A percentile compares a stretch with the other conserved stretches of the same genome.
Conservation (phyloP, 2,888 invertebrate genomes). For the Diarsia dahlii region DNA sequence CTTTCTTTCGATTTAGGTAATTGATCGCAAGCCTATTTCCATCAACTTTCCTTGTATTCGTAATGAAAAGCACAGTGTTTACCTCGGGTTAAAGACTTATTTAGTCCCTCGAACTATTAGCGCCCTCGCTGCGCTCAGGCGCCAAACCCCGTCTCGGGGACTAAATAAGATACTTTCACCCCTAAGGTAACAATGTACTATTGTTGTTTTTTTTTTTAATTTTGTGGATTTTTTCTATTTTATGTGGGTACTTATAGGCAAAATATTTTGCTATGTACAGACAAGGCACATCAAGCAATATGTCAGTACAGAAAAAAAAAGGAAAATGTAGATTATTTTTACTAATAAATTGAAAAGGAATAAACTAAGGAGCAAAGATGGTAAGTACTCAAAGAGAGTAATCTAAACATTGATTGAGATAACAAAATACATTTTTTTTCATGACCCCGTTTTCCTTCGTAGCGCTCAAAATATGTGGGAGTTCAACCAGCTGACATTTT, state of each 20-base stretch:
- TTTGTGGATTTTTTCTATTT: not conserved
- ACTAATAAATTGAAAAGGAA: not conserved
- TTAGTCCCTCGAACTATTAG: too few species aligned
- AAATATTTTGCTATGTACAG: not conserved
- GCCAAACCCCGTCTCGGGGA: too few species aligned
- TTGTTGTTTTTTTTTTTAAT: not conserved
- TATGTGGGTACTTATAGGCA: not conserved
- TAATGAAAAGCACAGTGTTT: too few species aligned
- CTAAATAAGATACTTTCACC: too few species aligned
- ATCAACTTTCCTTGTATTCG: too few species aligned
- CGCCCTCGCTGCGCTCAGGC: too few species aligned
- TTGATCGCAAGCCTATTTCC: too few species aligned
- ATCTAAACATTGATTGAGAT: conserved; percentile 31
- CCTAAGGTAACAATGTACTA: too few species aligned
- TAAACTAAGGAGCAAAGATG: conserved; percentile 5
- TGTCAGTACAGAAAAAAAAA: not conserved
- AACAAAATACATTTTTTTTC: not conserved
- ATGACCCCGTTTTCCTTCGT: conserved; percentile 4
- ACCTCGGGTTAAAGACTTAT: too few species aligned
- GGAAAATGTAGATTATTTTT: not conserved
- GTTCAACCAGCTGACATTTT: conserved; percentile 41
- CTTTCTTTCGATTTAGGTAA: too few species aligned
- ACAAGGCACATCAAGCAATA: too few species aligned
- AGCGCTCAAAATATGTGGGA: conserved; percentile 42
- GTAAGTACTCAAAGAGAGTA: not conserved